Evolutionary conservation across 2,888 invertebrate genomes (phyloP).

Genomic region (Heliconius ismenius): DNA sequence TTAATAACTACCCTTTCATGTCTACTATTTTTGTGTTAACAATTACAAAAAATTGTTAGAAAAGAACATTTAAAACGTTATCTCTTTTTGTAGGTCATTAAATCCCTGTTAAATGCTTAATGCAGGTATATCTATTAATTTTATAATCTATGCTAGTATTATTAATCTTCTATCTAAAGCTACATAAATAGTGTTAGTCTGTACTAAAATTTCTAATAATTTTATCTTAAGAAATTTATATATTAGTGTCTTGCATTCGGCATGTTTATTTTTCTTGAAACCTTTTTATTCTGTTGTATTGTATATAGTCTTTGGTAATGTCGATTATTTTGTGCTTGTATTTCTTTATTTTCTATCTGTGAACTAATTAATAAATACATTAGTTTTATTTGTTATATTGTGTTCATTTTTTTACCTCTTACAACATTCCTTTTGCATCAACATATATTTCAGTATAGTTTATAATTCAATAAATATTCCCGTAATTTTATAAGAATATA

Average conservation of each 20-base stretch:
- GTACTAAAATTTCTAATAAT: not conserved
- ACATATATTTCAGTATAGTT: conserved; percentile 10
- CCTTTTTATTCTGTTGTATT: conserved; percentile 10
- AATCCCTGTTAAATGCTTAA: conserved; percentile 36
- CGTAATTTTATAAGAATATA: not conserved
- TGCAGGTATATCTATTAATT: conserved; percentile 33
- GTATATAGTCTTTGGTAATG: conserved; percentile 5
- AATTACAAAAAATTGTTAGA: not conserved
- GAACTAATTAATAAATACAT: conserved; percentile 10
- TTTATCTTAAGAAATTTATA: not conserved
- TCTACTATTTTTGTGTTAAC: not conserved
- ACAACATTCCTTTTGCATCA: conserved; percentile 2
- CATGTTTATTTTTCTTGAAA: conserved; percentile 13
- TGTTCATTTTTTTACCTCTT: conserved; percentile 17
- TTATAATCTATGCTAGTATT: conserved; percentile 26
- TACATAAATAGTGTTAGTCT: conserved; percentile 9
- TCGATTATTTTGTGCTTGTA: not conserved
- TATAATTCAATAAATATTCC: not conserved
- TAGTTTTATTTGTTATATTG: conserved; percentile 10
- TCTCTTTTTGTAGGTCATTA: conserved; percentile 39
- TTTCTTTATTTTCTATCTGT: conserved; percentile 4
- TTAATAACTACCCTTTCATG: not conserved
- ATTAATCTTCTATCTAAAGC: conserved; percentile 8
- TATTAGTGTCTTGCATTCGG: conserved; percentile 9
- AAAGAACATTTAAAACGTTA: conserved; percentile 25